phyloP scores from a whole-genome alignment of 2,888 invertebrate genomes.

The Microctonus hyperodae region DNA sequence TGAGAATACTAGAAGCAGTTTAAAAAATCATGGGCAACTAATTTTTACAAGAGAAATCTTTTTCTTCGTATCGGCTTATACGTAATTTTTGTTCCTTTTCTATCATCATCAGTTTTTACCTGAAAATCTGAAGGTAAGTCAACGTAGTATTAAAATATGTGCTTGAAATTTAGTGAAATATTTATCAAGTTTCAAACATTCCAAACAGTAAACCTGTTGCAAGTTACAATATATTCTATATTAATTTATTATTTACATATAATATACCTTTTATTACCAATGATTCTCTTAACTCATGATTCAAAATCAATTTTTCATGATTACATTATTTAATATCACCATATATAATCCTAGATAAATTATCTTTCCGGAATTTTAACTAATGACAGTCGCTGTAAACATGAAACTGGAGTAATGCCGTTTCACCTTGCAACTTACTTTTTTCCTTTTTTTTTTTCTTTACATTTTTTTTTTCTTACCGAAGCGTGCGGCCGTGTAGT shows the following conservation, averaged over 20 bases:
- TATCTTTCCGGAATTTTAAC: background rate
- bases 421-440: slow-evolving; percentile 35
- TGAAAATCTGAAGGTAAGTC: background rate
- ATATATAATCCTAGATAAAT: too few species aligned
- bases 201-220: too few species aligned
- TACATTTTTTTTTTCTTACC: slow-evolving; percentile 20
- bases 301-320: background rate
- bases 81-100: background rate
- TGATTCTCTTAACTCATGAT: too few species aligned
- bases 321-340: background rate
- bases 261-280: too few species aligned
- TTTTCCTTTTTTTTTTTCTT: slow-evolving; percentile 20
- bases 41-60: slow-evolving; percentile 41
- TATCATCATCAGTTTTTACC: background rate
- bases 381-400: slow-evolving; percentile 23
- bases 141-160: too few species aligned
- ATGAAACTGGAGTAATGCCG: slow-evolving; percentile 34
- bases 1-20: slow-evolving; percentile 30
- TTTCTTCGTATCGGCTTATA: background rate
- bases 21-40: slow-evolving; percentile 35
- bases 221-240: too few species aligned
- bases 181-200: too few species aligned
- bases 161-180: too few species aligned
- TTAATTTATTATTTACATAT: too few species aligned
- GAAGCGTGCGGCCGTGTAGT: slow-evolving; percentile 25